Base-by-base conservation (phyloP, 1,140 invertebrate genomes). In the Leptonema lineaticorne region DNA sequence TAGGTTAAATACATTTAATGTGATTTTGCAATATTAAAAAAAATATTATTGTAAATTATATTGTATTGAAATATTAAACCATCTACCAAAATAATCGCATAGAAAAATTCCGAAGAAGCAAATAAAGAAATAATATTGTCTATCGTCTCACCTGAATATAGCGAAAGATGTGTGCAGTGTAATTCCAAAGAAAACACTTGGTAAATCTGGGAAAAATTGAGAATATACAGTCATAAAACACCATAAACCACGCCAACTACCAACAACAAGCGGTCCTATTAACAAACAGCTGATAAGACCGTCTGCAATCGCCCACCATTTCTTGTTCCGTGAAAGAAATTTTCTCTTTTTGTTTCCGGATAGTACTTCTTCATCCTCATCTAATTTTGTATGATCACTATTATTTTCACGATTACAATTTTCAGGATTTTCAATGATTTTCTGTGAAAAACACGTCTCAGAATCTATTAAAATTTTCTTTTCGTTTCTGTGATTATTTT, bases 241-340 rank as follows among this genome's bases (percentile, higher is more conserved):
- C 88, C 88, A 90, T 1, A 84, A 83, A 0, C 88, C 86, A 28
- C 85, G 76, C 89, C 89, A 91, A 67, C 85, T 84, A 0, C 80
- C 77, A 1, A 91, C 83, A 0, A 87, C 85, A n/a, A 86, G 75
- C 0, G 89, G 88, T 0, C 84, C 82, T 1, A 90, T 81, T 1
- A 90, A 65, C 30, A 79, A 74, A n/a, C 68, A 65, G 27, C 71
- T 66, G 8, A 66, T 30, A 8, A 70, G 11, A 58, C 27, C 58
- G 18, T 73, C 71, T 1, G 62, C 50, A 16, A 57, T 27, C 8
- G 66, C 62, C 71, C 60, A 68, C 24, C 67, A 67, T 11, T 66
- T 56, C 59, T 71, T 71, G 6, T 20, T 41, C 46, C 1, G 14
- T 20, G 46, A 48, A 14, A 20, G 22, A 9, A 2, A 20, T 37